Base-by-base conservation (phyloP, 2,797 vertebrate species). In the Poecilia wingei region DNA sequence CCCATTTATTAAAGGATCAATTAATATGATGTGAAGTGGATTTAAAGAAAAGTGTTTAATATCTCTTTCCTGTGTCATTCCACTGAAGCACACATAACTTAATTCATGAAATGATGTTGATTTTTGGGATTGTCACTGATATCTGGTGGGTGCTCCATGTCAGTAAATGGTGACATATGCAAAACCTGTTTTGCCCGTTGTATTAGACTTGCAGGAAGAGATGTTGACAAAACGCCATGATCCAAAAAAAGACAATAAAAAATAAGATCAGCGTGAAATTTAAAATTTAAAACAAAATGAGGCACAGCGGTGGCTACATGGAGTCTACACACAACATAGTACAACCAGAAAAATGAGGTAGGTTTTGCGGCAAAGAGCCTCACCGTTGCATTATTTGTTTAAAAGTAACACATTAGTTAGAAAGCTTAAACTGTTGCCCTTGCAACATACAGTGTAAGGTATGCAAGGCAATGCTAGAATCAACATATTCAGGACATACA, bases 281-380 rank as follows among this genome's bases (percentile, higher is more conserved):
- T 31, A 4, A 53, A 53, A 79, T 75, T n/a, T 28, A 25, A 55
- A 57, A 55, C 51, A 46, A 57, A 25, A 31, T 76, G 45, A 74
- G 64, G 47, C 57, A 74, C 45, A 59, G 2, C 61, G 46, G 12
- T 46, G 47, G 12, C 31, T 64, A 2, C 16, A 18, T 64, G 59
- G 6, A 25, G 2, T 41, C 25, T 22, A 41, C 20, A 41, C 64
- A 66, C 61, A 18, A 20, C 59, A 64, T 16, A 18, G 59, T 18
- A 61, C 71, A 47, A 22, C 12, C 74, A 61, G 41, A 45, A 20
- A 70, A 7, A 53, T 28, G 66, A 73, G 47, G 25, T 59, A 16
- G 49, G 0, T 47, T 66, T 46, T 49, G 36, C 0, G 1, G 28
- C 45, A 47, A 16, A 12, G 59, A 70, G 43, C 57, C 45, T 83